Evolutionary conservation across 2,113 vertebrate species (phyloP).

Genomic region (Ceuthmochares aereus): DNA sequence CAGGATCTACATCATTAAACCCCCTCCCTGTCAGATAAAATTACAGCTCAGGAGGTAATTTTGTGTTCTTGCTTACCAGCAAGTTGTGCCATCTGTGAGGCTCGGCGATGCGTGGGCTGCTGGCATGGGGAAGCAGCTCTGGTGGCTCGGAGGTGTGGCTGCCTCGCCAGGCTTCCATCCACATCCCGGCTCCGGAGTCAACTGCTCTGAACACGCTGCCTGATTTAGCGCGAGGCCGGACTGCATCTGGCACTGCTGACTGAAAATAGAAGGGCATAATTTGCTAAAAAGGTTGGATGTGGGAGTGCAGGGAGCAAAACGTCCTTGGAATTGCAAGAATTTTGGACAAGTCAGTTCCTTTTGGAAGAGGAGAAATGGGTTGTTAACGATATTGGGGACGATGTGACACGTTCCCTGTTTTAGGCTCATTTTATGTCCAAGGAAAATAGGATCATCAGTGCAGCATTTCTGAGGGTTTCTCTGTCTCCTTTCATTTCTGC

Average conservation of each 20-base stretch:
- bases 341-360: neutral
- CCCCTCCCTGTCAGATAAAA: neutral
- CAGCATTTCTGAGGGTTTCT: neutral
- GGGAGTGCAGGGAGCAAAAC: neutral
- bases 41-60: neutral
- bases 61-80: neutral
- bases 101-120: neutral
- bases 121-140: neutral
- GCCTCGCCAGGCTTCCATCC: neutral
- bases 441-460: neutral
- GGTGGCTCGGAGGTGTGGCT: neutral
- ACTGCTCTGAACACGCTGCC: neutral
- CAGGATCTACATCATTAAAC: neutral
- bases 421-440: accelerated
- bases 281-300: neutral
- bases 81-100: neutral
- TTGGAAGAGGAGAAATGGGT: neutral
- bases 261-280: neutral
- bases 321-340: neutral
- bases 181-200: neutral
- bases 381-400: neutral
- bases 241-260: neutral
- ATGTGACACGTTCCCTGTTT: accelerated
- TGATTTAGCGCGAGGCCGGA: neutral
- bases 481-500: neutral